Conservation (phyloP, 2,113 vertebrate genomes). For the Neolamprologus fasciatus region DNA sequence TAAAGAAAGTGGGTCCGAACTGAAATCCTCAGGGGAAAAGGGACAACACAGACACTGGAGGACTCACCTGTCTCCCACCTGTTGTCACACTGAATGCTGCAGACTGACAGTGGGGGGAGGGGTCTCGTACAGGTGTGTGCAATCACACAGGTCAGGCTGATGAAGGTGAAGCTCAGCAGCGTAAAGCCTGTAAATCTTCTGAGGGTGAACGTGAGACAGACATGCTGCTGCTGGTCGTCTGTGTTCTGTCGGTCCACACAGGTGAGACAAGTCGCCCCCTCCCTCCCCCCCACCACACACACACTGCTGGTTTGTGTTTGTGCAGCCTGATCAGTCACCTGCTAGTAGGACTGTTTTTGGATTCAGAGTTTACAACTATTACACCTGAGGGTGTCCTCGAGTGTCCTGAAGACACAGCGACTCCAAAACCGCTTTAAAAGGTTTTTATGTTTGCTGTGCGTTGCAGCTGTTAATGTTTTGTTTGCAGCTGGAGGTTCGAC, state of each 20-base stretch:
- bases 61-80: background rate
- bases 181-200: background rate
- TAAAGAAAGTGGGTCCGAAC: background rate
- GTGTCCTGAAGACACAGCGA: background rate
- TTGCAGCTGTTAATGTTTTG: background rate
- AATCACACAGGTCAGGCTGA: background rate
- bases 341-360: background rate
- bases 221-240: background rate
- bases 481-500: background rate
- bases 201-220: background rate
- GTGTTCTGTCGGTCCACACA: background rate
- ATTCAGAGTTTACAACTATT: background rate
- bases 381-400: background rate
- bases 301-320: background rate
- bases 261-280: background rate
- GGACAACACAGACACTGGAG: background rate
- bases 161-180: background rate
- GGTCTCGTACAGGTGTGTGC: background rate
- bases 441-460: background rate
- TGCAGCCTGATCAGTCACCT: background rate
- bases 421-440: background rate
- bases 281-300: background rate
- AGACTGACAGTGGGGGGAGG: background rate
- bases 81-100: background rate
- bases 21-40: background rate